Base-by-base conservation (phyloP, 2,113 vertebrate species). In the Aphyosemion australe region DNA sequence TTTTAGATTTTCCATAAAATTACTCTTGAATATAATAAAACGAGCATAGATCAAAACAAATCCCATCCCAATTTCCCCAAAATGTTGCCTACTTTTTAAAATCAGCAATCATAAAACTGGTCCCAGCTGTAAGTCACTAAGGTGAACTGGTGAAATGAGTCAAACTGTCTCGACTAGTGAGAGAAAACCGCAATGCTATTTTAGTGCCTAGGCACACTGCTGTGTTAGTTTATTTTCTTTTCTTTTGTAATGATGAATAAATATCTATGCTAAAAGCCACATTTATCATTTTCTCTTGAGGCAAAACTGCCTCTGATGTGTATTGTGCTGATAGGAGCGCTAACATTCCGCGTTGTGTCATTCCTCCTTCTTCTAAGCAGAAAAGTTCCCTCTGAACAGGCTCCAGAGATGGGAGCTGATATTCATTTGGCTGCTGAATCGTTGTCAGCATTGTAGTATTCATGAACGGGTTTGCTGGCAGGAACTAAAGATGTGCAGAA, bases 251-350 rank as follows among this genome's bases (percentile, higher is more conserved):
- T 34, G 18, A 61, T 47, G 26, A 80, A 71, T 72, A 79, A 58
- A 84, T 76, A 72, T 74, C 50, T 46, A 34, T 74, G 66, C 74
- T 77, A 77, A 80, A 80, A 73, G 77, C 76, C 50, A 75, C 61
- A 80, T 73, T 84, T 74, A 74, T 80, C 80, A 70, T 75, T 84
- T 78, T 50, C 83, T 65, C 75, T 70, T 70, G 80, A 73, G 86
- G 84, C 69, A 59, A 77, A 80, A 80, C 76, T 72, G 81, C 82
- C 80, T 83, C 73, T 84, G 67, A 80, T 82, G 84, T 84, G 31
- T 65, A 72, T 76, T 72, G 61, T 79, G 71, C 77, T 88, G 65
- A 60, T 76, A 82, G 61, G 18, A 83, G 71, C 60, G 63, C 72
- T 76, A 64, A 79, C 61, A 16, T n/a, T 10, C 39, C 1, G 26